Percentiles rank a stretch among this genome's conserved stretches.
These are phyloP conservation scores for Numida meleagris DNA, from an alignment of 2,113 vertebrate genomes.

Conservation along the genomic window DNA sequence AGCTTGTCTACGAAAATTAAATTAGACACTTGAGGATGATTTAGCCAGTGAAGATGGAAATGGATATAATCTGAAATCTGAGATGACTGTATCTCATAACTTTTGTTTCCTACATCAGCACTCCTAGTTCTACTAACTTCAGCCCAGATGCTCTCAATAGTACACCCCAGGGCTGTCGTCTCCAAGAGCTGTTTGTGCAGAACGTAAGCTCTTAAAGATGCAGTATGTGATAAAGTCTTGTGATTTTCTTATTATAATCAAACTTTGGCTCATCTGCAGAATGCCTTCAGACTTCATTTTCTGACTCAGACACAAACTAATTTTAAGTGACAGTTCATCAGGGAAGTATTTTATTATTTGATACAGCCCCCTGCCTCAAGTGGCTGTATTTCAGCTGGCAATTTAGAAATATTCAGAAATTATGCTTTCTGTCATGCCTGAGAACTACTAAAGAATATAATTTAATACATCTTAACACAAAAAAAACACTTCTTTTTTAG, in stretches of 20 bases:
- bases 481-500: not conserved
- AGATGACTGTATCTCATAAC: not conserved
- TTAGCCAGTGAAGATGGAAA: not conserved
- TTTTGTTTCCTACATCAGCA: not conserved
- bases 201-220: not conserved
- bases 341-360: not conserved
- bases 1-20: not conserved
- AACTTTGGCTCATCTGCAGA: not conserved
- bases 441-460: not conserved
- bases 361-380: not conserved
- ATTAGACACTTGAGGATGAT: not conserved
- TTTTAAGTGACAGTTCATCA: not conserved
- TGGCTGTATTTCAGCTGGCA: not conserved
- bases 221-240: not conserved
- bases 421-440: not conserved
- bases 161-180: not conserved
- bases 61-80: not conserved
- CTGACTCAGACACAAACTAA: constrained; percentile 21
- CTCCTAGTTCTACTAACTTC: not conserved
- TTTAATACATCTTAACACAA: not conserved
- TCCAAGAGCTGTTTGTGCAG: not conserved
- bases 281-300: not conserved
- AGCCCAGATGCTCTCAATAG: not conserved
- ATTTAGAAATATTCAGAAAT: not conserved
- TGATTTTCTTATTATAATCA: not conserved